phyloP scores from a whole-genome alignment of 1,140 invertebrate genomes.

The Odontomachus brunneus region DNA sequence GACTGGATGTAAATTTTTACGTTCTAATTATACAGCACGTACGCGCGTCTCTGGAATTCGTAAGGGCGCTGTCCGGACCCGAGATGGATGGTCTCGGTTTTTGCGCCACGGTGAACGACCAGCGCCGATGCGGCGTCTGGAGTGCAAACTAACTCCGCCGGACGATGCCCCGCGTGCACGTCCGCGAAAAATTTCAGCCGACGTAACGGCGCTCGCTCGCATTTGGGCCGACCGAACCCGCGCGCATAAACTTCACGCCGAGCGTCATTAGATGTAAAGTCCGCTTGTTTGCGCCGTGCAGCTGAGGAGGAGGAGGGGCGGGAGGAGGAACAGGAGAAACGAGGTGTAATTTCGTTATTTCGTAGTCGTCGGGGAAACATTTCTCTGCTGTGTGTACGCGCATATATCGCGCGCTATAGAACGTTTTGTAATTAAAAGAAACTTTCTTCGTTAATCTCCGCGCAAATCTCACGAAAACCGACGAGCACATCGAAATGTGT shows the following conservation, averaged over 20 bases:
- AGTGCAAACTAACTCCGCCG: conserved; percentile 62
- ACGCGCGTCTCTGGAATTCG: conserved; percentile 78
- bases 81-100: conserved; percentile 77
- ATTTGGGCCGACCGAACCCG: conserved; percentile 42
- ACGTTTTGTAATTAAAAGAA: too few species aligned
- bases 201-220: conserved; percentile 46
- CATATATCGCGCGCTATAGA: too few species aligned
- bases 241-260: conserved; percentile 41
- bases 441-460: too few species aligned
- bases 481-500: too few species aligned
- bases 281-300: conserved; percentile 28
- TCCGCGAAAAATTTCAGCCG: conserved; percentile 66
- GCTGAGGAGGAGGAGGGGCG: not conserved
- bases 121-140: conserved; percentile 68
- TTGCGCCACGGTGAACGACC: conserved; percentile 75
- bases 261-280: conserved; percentile 48
- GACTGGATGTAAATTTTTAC: conserved; percentile 80
- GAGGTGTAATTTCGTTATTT: conserved; percentile 27
- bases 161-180: conserved; percentile 65
- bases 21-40: conserved; percentile 82
- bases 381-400: not conserved
- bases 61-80: conserved; percentile 77
- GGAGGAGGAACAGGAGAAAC: conserved; percentile 12
- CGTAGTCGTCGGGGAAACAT: not conserved
- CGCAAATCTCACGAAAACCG: too few species aligned